phyloP scores from a whole-genome alignment of 1,140 invertebrate genomes.

The Danaus melanippus region DNA sequence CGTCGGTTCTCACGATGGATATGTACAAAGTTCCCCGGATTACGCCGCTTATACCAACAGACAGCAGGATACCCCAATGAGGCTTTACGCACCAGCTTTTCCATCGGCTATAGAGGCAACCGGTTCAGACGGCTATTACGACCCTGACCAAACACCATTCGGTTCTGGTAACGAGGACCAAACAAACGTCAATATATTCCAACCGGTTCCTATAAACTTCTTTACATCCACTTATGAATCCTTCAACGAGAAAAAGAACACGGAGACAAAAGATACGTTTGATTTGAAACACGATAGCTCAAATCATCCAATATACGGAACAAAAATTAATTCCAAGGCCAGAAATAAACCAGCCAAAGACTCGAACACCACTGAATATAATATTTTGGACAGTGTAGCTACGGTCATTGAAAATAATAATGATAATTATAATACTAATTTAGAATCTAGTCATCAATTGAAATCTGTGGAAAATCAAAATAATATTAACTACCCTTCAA shows the following conservation, averaged over 20 bases:
- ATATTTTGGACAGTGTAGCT: slow-evolving; percentile 23
- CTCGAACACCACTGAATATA: slow-evolving; percentile 36
- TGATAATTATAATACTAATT: slow-evolving; percentile 15
- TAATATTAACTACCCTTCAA: slow-evolving; percentile 12
- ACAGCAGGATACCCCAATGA: slow-evolving; percentile 40
- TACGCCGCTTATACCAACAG: slow-evolving; percentile 38
- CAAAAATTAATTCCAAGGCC: slow-evolving; percentile 46
- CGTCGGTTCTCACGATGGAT: slow-evolving; percentile 51
- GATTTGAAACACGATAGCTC: slow-evolving; percentile 22
- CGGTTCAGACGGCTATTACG: slow-evolving; percentile 36
- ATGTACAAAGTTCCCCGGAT: slow-evolving; percentile 56
- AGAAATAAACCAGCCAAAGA: slow-evolving; percentile 33
- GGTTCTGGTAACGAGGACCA: slow-evolving; percentile 20
- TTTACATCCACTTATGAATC: slow-evolving; percentile 35
- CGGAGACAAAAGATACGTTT: slow-evolving; percentile 20
- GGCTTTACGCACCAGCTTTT: slow-evolving; percentile 57
- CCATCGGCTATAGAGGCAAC: slow-evolving; percentile 45
- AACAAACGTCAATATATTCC: slow-evolving; percentile 8
- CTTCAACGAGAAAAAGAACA: slow-evolving; percentile 20
- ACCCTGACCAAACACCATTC: slow-evolving; percentile 18
- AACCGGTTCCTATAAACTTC: slow-evolving; percentile 33
- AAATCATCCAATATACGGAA: slow-evolving; percentile 47
- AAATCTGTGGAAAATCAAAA: slow-evolving; percentile 14
- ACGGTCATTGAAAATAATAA: slow-evolving; percentile 16
- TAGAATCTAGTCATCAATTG: slow-evolving; percentile 9